Evolutionary conservation across 2,888 invertebrate genomes (phyloP), one percentile per base, ranked within the genome.

Genomic region (Margaritifera margaritifera): DNA sequence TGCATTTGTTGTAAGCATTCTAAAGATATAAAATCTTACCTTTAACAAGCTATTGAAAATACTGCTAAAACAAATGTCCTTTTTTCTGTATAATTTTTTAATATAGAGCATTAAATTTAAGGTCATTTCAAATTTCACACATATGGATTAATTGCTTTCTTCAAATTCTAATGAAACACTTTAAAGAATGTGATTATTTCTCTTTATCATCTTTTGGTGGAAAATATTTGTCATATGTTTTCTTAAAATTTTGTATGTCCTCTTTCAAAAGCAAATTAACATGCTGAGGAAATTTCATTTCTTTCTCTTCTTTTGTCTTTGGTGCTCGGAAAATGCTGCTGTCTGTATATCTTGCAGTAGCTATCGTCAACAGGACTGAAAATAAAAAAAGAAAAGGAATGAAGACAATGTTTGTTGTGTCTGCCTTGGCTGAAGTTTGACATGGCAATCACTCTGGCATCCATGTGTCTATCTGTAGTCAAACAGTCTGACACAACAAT

Each of bases 341-440:
- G 61, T 73, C 73, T 51, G 70, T 65, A 25, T 70, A 65, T n/a
- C 73, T 58, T 56, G 73, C 66, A 27, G 63, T 42, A 3, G 69
- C 73, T 6, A 73, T 22, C 1, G 65, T 58, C 19, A 64, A 54
- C 58, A 73, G 24, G 19, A n/a, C 70, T 70, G 65, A 20, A 66
- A 56, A 52, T 27, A 61, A 64, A 22, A 64, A 53, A 42, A 42
- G 42, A 3, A 42, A 3, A 42, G 42, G 42, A 42, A 15, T 42
- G 42, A 42, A 15, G 2, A 42, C 42, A 2, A 42, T 15, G 3
- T 42, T 42, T 42, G 11, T 42, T 42, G 42, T 15, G 11, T 42
- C 15, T 8, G 42, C 42, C 31, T 31, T 31, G 8, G 4, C 6
- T 11, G 42, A 42, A 42, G 11, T 11, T 42, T 42, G n/a, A n/a